Percentiles rank a stretch among this genome's conserved stretches.
phyloP scores from a whole-genome alignment of 2,113 vertebrate species.

The Dasyornis broadbenti region DNA sequence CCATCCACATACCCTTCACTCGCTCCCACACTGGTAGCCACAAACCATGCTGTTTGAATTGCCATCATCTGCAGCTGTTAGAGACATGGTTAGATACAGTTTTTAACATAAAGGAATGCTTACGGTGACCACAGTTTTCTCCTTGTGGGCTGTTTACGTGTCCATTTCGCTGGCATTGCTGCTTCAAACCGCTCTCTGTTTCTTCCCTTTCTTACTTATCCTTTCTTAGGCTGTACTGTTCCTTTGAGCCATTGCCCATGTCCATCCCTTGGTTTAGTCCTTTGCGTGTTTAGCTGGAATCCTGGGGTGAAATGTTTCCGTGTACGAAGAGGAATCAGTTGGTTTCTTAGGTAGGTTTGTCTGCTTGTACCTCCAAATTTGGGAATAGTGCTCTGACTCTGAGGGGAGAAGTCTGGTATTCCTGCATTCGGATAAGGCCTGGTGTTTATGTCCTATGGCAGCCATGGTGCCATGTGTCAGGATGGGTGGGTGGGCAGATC shows the following conservation, averaged over 20 bases:
- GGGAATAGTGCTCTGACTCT: not conserved
- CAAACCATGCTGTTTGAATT: not conserved
- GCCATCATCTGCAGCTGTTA: not conserved
- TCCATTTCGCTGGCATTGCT: not conserved
- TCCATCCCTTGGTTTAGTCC: not conserved
- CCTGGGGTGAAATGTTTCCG: not conserved
- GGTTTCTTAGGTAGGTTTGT: not conserved
- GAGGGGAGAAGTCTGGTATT: not conserved
- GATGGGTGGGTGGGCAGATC: not conserved
- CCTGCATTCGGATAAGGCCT: not conserved
- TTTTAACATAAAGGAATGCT: conserved; percentile 25
- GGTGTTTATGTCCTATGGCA: rapidly evolving
- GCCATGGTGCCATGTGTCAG: not conserved
- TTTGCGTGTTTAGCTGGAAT: not conserved
- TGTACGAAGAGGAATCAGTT: not conserved
- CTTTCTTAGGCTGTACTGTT: not conserved
- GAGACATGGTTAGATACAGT: not conserved
- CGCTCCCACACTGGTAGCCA: not conserved
- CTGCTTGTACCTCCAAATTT: not conserved
- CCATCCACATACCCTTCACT: not conserved
- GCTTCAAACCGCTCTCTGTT: not conserved
- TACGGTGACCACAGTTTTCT: not conserved
- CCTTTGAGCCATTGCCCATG: not conserved
- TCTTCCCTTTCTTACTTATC: not conserved
- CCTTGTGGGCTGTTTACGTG: not conserved